Evolutionary conservation across 1,140 invertebrate species (phyloP).

Genomic region (Eulimnadia texana): DNA sequence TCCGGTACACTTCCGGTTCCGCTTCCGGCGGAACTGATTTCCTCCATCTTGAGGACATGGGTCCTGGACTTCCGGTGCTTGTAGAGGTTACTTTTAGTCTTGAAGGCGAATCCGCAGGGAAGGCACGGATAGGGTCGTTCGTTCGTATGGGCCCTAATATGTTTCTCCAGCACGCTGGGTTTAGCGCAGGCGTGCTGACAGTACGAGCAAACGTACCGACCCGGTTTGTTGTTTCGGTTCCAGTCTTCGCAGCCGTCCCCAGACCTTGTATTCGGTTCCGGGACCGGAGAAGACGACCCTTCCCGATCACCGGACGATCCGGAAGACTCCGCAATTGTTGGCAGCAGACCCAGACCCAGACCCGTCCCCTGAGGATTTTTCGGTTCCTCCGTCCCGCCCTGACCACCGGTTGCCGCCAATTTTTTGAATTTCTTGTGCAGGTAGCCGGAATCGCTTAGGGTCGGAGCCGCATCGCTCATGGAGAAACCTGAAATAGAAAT

Average conservation of each 20-base stretch:
- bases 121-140: constrained; percentile 79
- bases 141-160: constrained; percentile 82
- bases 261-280: background rate
- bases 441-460: constrained; percentile 44
- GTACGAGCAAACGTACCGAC: constrained; percentile 62
- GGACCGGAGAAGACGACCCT: background rate
- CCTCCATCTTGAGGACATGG: constrained; percentile 48
- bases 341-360: no score
- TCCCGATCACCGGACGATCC: no score
- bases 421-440: constrained; percentile 85
- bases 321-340: no score
- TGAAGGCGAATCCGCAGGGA: constrained; percentile 80
- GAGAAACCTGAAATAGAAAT: no score
- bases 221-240: constrained; percentile 25
- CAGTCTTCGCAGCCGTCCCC: constrained; percentile 7
- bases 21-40: constrained; percentile 6
- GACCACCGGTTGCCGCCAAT: constrained; percentile 35
- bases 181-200: constrained; percentile 79
- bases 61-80: constrained; percentile 75
- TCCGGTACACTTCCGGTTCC: constrained; percentile 1
- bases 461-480: background rate
- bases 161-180: constrained; percentile 85
- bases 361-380: no score
- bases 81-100: constrained; percentile 85
- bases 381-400: no score